Evolutionary conservation across 2,113 vertebrate genomes (phyloP).

Genomic region (Casuarius casuarius): DNA sequence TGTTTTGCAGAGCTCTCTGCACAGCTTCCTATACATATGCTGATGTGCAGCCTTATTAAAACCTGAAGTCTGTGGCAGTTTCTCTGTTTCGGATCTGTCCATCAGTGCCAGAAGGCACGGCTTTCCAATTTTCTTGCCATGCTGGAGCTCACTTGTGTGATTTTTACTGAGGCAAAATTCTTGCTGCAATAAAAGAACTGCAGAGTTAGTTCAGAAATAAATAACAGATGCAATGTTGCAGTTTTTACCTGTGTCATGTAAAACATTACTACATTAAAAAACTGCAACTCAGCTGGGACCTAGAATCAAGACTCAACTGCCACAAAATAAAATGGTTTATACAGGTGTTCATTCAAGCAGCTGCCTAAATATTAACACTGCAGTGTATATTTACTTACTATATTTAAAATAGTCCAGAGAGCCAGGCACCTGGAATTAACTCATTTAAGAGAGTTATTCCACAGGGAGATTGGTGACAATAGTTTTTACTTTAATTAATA

Average conservation of each 20-base stretch:
- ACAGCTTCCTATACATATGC: not conserved
- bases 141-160: not conserved
- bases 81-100: not conserved
- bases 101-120: not conserved
- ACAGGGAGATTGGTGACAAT: not conserved
- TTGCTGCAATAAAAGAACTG: not conserved
- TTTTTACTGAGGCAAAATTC: not conserved
- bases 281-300: not conserved
- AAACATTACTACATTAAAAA: not conserved
- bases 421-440: not conserved
- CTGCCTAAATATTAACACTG: constrained; percentile 16
- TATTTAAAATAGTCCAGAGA: not conserved
- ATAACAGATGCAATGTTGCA: not conserved
- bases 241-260: not conserved
- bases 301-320: not conserved
- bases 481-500: not conserved
- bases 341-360: not conserved
- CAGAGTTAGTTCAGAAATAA: not conserved
- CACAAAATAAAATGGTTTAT: not conserved
- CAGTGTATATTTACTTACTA: not conserved
- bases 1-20: not conserved
- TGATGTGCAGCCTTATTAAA: not conserved
- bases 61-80: not conserved
- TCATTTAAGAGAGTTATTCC: not conserved
- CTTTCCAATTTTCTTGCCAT: not conserved